A percentile compares a stretch with the other conserved stretches of the same genome.
phyloP scores from a whole-genome alignment of 2,113 vertebrate species.

The Diphyllodes magnificus region DNA sequence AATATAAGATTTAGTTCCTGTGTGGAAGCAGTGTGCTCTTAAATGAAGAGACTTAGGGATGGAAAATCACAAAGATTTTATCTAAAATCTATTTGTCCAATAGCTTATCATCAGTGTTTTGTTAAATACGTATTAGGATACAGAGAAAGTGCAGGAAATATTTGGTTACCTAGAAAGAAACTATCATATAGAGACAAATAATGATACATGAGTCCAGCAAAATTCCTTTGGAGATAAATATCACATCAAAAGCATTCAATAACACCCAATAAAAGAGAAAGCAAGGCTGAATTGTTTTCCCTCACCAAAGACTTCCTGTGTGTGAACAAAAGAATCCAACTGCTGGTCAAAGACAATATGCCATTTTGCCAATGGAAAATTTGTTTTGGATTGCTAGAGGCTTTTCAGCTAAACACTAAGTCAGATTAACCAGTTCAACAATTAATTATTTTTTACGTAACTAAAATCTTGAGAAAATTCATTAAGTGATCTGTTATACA shows the following conservation, averaged over 20 bases:
- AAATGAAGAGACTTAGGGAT: background rate
- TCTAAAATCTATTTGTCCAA: background rate
- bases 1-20: background rate
- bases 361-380: background rate
- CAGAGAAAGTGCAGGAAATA: background rate
- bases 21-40: background rate
- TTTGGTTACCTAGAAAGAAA: background rate
- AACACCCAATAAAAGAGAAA: background rate
- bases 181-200: fast-evolving
- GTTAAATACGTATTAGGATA: background rate
- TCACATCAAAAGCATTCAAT: background rate
- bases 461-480: background rate
- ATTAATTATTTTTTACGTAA: background rate
- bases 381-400: background rate
- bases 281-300: background rate
- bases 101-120: background rate
- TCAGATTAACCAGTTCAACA: background rate
- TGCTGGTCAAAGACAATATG: background rate
- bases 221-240: background rate
- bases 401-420: background rate
- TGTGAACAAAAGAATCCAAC: background rate
- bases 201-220: background rate
- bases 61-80: background rate
- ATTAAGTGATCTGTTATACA: background rate
- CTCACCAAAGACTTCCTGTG: background rate